Evolutionary conservation across 2,113 vertebrate species (phyloP).

Genomic region (Typhlomys cinereus): DNA sequence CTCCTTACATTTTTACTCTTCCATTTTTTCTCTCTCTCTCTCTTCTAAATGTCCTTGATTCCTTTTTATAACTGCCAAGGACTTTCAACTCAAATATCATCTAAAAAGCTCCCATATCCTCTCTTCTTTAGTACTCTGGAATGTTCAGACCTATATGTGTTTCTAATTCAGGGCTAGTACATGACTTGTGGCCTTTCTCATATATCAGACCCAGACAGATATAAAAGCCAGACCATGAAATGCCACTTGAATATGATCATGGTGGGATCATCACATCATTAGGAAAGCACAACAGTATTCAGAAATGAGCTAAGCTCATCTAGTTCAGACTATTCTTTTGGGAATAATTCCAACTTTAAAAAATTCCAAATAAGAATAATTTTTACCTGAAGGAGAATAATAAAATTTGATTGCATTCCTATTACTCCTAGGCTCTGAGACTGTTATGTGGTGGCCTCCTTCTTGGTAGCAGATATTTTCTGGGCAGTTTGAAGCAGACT

Average conservation of each 20-base stretch:
- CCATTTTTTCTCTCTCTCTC: neutral
- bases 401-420: constrained; percentile 61
- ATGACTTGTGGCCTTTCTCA: neutral
- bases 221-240: neutral
- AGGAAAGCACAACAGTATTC: neutral
- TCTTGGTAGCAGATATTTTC: constrained; percentile 46
- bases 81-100: neutral
- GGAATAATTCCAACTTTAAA: neutral
- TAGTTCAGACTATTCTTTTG: neutral
- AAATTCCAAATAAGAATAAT: constrained; percentile 39
- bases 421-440: neutral
- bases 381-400: constrained; percentile 51
- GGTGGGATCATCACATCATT: neutral
- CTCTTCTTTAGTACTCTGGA: neutral
- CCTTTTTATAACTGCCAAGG: neutral
- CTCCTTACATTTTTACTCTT: neutral
- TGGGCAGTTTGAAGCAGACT: neutral
- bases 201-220: neutral
- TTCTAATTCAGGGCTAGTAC: neutral
- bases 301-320: neutral
- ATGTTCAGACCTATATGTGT: neutral
- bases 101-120: neutral
- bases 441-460: neutral
- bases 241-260: neutral
- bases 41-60: neutral